Evolutionary conservation across 2,113 vertebrate genomes (phyloP), one percentile per base, ranked within the genome.

Genomic region (Abramis brama): DNA sequence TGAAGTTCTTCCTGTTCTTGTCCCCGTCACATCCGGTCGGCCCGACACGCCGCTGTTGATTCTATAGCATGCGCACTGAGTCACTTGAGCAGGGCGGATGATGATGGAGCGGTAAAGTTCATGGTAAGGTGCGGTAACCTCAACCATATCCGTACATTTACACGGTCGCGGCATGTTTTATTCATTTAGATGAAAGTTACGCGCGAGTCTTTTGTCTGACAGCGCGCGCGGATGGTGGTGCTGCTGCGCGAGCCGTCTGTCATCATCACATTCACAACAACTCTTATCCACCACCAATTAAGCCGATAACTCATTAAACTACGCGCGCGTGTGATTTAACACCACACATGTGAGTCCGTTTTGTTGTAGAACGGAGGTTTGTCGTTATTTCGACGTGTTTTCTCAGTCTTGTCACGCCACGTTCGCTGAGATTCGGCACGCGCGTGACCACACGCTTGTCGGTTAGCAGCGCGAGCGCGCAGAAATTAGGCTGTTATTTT

Each of bases 31-130:
- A 66, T 89, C 86, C 88, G 88, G 27, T 75, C 66, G 15, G 73
- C 85, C 73, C 85, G 92, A 94, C 93, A 94, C 92, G 93, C 94
- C 89, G 91, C 83, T 68, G 66, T 6, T 33, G 39, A 33, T 25
- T 84, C 30, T 60, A n/a, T 36, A 45, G 27, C 82, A 47, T 73
- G 81, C 80, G 62, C 64, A 82, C 27, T 55, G 81, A 57, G 81
- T 71, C 45, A n/a, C 68, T n/a, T 19, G 68, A 83, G 33, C 66
- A 4, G 47, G 68, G 82, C 30, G 47, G 68, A 78, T 43, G 25
- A 52, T 78, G 5, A 90, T 87, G 87, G 87, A 76, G 84, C 81
- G 23, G 75, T 91, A 85, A 91, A 86, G 57, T 81, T 19, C 17
- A 57, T 73, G 62, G 7, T 81, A 91, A 91, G 91, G 36, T 86